Percentiles rank a stretch among this genome's conserved stretches.
Evolutionary conservation across 2,797 vertebrate species (phyloP).

Genomic region (Chrosomus eos): DNA sequence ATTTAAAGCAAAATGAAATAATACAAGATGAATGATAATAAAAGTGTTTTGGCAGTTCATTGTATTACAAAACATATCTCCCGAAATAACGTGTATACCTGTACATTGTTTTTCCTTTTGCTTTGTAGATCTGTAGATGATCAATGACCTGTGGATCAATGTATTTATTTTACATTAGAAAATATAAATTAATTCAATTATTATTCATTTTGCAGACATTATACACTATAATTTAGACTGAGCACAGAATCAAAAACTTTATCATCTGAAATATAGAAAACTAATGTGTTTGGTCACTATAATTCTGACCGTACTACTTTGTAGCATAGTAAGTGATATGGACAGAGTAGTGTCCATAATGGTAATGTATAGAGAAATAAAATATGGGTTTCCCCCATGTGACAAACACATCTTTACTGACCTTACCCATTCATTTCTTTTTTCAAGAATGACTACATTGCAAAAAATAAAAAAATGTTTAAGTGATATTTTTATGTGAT

Average conservation of each 20-base stretch:
- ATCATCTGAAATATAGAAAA: neutral
- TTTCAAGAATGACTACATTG: too few species aligned
- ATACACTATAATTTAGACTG: neutral
- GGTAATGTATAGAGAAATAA: neutral
- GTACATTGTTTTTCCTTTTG: neutral
- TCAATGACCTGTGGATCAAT: neutral
- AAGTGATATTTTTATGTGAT: neutral
- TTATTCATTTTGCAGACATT: neutral
- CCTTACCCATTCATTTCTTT: neutral
- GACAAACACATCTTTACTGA: neutral
- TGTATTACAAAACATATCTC: neutral
- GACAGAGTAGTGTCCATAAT: neutral
- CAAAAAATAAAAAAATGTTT: neutral
- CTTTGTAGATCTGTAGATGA: neutral
- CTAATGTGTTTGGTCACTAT: neutral
- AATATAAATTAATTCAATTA: neutral
- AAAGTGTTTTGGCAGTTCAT: neutral
- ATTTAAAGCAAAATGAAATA: neutral
- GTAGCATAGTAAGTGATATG: neutral
- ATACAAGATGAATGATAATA: too few species aligned
- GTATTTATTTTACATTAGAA: neutral
- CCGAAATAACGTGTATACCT: neutral
- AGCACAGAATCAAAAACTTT: neutral
- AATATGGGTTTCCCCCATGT: neutral
- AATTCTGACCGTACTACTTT: neutral